phyloP scores from a whole-genome alignment of 1,140 invertebrate species.

The Euura saliciscinereae region DNA sequence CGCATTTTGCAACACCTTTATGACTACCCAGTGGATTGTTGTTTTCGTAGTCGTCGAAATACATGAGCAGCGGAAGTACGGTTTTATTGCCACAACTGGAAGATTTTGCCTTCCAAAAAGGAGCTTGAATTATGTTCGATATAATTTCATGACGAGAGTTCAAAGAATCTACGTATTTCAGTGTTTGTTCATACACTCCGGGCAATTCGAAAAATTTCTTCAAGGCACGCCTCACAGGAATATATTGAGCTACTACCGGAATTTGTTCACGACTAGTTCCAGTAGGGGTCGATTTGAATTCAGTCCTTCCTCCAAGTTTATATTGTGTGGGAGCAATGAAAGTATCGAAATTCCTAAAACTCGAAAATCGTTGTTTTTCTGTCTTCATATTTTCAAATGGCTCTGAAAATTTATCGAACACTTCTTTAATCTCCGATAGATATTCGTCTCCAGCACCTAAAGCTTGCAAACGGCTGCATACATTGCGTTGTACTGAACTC shows the following conservation, averaged over 20 bases:
- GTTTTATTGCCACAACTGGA: constrained; percentile 27
- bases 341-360: constrained; percentile 19
- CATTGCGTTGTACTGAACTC: background rate
- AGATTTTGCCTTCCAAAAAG: constrained; percentile 33
- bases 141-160: constrained; percentile 26
- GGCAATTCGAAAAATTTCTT: constrained; percentile 32
- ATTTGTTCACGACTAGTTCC: constrained; percentile 21
- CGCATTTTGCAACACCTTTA: constrained; percentile 38
- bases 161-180: constrained; percentile 23
- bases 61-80: constrained; percentile 39
- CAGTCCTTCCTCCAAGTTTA: constrained; percentile 26
- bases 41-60: constrained; percentile 32
- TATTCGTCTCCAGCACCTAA: background rate
- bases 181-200: constrained; percentile 20
- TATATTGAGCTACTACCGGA: constrained; percentile 25
- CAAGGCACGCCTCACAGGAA: constrained; percentile 23
- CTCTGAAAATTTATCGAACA: constrained; percentile 16
- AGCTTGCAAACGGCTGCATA: background rate
- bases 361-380: constrained; percentile 24
- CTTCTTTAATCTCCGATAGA: background rate
- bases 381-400: constrained; percentile 19
- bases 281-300: background rate
- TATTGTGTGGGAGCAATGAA: constrained; percentile 16
- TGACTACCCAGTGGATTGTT: constrained; percentile 38
- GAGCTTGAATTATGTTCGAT: constrained; percentile 39